Conservation (phyloP, 2,113 vertebrate genomes). For the Pseudorhombus dupliciocellatus region DNA sequence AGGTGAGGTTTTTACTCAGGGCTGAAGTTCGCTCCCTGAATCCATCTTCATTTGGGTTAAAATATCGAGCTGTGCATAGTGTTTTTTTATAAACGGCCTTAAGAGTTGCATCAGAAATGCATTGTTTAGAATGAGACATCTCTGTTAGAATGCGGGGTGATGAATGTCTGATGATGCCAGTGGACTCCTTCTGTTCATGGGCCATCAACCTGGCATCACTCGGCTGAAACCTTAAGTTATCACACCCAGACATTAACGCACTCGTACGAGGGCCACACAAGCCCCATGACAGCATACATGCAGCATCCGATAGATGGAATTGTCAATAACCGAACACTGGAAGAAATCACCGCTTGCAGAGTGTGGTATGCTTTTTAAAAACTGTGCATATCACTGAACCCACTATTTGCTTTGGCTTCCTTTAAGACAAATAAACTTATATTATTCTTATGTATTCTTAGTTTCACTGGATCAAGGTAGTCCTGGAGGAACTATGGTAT, state of each 20-base stretch:
- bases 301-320: conserved; percentile 18
- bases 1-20: conserved; percentile 21
- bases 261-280: conserved; percentile 24
- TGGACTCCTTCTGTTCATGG: conserved; percentile 23
- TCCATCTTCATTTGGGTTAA: conserved; percentile 13
- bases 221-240: conserved; percentile 56
- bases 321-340: background rate
- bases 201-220: conserved; percentile 61
- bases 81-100: conserved; percentile 14
- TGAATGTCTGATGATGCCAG: conserved; percentile 20
- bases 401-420: conserved; percentile 4
- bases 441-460: no score
- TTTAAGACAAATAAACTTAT: no score
- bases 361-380: background rate
- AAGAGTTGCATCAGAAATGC: conserved; percentile 4
- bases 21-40: conserved; percentile 19
- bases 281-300: conserved; percentile 5
- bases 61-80: background rate
- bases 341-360: conserved; percentile 1
- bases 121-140: background rate
- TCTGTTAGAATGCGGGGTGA: conserved; percentile 34
- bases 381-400: conserved; percentile 5
- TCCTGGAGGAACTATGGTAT: conserved; percentile 19
- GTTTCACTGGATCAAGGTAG: conserved; percentile 32
- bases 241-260: conserved; percentile 43